Base-by-base conservation (phyloP, 2,797 vertebrate genomes). In the Anabas testudineus region DNA sequence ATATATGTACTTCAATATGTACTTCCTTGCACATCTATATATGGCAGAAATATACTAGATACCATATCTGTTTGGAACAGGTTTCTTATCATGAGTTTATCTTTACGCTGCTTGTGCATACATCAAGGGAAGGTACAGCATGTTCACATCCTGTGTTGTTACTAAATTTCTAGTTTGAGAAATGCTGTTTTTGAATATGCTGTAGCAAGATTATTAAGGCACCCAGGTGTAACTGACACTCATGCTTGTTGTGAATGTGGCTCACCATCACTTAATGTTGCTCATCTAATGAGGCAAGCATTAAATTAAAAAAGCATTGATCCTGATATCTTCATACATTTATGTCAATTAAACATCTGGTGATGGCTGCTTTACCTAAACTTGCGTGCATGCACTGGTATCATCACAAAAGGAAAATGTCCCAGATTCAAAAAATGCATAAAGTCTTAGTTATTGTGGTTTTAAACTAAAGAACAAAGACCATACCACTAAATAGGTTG, bases 401-500 rank as follows among this genome's bases (percentile, higher is more conserved):
- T n/a, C n/a, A n/a, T n/a, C n/a, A n/a, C n/a, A n/a, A n/a, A n/a
- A n/a, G n/a, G n/a, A n/a, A n/a, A n/a, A n/a, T n/a, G n/a, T n/a
- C n/a, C n/a, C n/a, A 28, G 7, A 37, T 37, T 37, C 12, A 37
- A 14, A 13, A 37, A 37, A 13, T 13, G 2, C 37, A 36, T 37
- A 39, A 14, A 39, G 39, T 15, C 5, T 2, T 14, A 39, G 37
- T 4, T 39, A 39, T 15, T 39, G 37, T 10, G 13, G 34, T 7
- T 36, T 7, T 36, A 10, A 43, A n/a, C 41, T 15, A 15, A 37
- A 65, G 16, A 77, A 73, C 57, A 70, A 51, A 48, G 41, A 19
- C 7, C 41, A 56, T 28, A 34, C 37, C 47, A 2, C 46, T 71
- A 74, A 76, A 76, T 69, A 63, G 79, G 62, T 42, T 41, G 43